Conservation (phyloP, 1,140 invertebrate genomes). For the Scaptomyza hsui region DNA sequence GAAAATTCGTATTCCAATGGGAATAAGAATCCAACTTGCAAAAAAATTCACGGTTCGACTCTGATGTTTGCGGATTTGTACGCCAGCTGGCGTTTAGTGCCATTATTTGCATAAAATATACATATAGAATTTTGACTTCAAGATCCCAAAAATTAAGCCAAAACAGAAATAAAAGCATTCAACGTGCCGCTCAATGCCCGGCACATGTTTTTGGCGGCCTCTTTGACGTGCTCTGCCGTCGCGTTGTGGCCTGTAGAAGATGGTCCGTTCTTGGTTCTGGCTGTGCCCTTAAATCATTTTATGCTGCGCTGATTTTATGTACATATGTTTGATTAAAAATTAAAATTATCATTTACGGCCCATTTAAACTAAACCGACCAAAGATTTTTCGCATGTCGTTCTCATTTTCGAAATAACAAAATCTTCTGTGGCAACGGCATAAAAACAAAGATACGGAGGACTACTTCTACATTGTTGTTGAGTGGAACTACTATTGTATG, state of each 20-base stretch:
- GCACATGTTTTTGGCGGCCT: conserved; percentile 67
- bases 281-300: conserved; percentile 65
- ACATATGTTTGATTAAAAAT: conserved; percentile 84
- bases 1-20: conserved; percentile 34
- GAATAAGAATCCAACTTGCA: conserved; percentile 23
- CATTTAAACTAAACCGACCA: conserved; percentile 82
- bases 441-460: conserved; percentile 26
- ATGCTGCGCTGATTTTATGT: conserved; percentile 57
- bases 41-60: conserved; percentile 20
- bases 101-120: background rate
- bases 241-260: conserved; percentile 17
- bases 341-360: conserved; percentile 83
- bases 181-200: conserved; percentile 5
- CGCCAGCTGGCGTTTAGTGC: conserved; percentile 35
- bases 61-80: background rate
- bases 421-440: conserved; percentile 30
- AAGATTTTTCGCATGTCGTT: conserved; percentile 77
- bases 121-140: background rate
- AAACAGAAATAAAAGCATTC: conserved; percentile 18
- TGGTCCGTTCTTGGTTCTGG: conserved; percentile 34
- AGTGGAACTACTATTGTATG: conserved; percentile 28
- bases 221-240: conserved; percentile 55
- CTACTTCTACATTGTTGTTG: conserved; percentile 15
- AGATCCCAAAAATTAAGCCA: conserved; percentile 6
- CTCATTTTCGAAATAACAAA: conserved; percentile 76